Percentiles rank a stretch among this genome's conserved stretches.
phyloP scores from a whole-genome alignment of 2,888 invertebrate species.

The Oscheius onirici region DNA sequence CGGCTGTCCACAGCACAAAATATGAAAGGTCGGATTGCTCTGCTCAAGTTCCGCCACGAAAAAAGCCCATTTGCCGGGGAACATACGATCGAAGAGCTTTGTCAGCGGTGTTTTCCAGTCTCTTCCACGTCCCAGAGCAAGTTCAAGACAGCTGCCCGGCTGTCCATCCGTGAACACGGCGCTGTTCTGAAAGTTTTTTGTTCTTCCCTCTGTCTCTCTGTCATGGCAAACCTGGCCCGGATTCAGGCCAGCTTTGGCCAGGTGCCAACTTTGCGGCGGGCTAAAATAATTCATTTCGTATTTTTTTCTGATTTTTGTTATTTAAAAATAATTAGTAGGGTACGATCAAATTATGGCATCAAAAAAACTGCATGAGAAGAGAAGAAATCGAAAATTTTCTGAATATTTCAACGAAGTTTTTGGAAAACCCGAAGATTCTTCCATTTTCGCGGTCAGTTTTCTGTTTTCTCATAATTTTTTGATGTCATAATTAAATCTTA shows the following conservation, averaged over 20 bases:
- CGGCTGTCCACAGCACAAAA: conserved; percentile 43
- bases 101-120: conserved; percentile 56
- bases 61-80: conserved; percentile 58
- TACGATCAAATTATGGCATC: too few relatives aligned
- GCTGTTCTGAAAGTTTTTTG: conserved; percentile 40
- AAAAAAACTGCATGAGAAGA: too few relatives aligned
- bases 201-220: neutral
- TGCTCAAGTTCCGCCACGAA: conserved; percentile 54
- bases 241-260: too few relatives aligned
- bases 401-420: too few relatives aligned
- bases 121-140: conserved; percentile 51
- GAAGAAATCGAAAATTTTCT: too few relatives aligned
- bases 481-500: neutral
- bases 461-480: neutral
- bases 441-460: neutral
- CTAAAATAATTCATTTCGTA: too few relatives aligned
- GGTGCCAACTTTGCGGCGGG: too few relatives aligned
- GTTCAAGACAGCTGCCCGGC: conserved; percentile 50
- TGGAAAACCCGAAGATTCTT: too few relatives aligned
- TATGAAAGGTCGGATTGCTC: conserved; percentile 51
- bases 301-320: too few relatives aligned
- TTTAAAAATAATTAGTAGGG: too few relatives aligned
- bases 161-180: conserved; percentile 55
- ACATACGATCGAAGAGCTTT: conserved; percentile 50
- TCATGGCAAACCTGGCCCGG: neutral